Conservation (phyloP, 2,113 vertebrate species). For the Dolichallabes microphthalmus region DNA sequence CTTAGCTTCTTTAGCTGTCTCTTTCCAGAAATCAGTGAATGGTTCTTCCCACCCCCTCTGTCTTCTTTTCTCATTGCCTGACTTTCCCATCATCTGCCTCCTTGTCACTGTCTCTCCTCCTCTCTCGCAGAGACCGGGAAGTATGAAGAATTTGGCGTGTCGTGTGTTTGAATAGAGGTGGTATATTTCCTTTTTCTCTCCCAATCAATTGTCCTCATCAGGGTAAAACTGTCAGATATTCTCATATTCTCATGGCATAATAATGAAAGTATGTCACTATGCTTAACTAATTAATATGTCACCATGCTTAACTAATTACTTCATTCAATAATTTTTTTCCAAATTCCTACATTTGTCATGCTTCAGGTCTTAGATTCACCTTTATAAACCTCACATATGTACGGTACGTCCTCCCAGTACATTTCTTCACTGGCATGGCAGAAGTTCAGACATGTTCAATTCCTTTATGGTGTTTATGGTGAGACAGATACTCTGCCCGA, state of each 20-base stretch:
- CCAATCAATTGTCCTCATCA: background rate
- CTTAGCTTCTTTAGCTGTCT: background rate
- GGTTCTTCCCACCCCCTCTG: background rate
- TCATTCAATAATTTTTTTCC: too few species aligned
- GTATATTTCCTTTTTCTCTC: background rate
- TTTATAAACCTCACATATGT: background rate
- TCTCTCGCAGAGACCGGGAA: conserved; percentile 20
- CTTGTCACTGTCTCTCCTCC: conserved; percentile 1
- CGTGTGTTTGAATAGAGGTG: background rate
- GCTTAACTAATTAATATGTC: too few species aligned
- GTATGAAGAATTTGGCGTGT: conserved; percentile 27
- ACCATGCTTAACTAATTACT: too few species aligned
- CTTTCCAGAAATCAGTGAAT: background rate
- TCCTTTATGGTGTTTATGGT: background rate
- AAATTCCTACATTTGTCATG: background rate
- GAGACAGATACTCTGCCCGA: background rate
- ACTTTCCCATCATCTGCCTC: background rate
- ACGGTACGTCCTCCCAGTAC: background rate
- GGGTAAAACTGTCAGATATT: background rate
- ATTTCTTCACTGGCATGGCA: background rate
- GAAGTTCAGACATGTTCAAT: background rate
- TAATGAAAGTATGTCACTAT: background rate
- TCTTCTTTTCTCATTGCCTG: background rate
- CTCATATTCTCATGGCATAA: background rate
- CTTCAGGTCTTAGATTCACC: background rate